phyloP scores from a whole-genome alignment of 2,113 vertebrate genomes.

The Clarias magur region DNA sequence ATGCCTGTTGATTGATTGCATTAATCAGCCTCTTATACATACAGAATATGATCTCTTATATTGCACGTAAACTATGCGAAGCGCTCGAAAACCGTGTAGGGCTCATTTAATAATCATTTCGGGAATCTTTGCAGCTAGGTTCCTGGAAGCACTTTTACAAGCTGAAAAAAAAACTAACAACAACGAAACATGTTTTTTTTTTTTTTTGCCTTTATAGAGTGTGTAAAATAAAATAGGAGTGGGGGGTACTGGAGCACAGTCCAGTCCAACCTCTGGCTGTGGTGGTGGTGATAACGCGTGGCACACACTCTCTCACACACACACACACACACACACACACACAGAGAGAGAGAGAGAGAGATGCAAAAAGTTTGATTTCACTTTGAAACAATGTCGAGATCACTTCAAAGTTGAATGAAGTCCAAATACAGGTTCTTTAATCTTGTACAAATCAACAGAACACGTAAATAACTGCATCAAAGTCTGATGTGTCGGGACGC shows the following conservation, averaged over 20 bases:
- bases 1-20: neutral
- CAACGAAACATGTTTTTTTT: neutral
- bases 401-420: neutral
- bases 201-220: neutral
- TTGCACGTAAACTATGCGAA: neutral
- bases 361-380: neutral
- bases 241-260: neutral
- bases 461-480: neutral
- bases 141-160: conserved; percentile 3
- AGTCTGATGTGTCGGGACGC: neutral
- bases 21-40: too few relatives aligned
- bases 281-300: conserved; percentile 34
- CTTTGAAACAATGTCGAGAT: neutral
- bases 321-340: too few relatives aligned
- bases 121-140: neutral
- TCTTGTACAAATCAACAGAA: neutral
- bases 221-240: neutral
- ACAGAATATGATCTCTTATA: neutral
- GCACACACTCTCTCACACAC: neutral
- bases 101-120: neutral
- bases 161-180: neutral
- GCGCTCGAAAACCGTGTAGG: neutral
- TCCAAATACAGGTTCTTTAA: neutral
- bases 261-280: neutral
- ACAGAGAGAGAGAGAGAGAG: neutral